A percentile compares a stretch with the other conserved stretches of the same genome.
These are phyloP conservation scores for Sylvietta virens DNA, from an alignment of 2,113 vertebrate genomes.

Conservation along the genomic window DNA sequence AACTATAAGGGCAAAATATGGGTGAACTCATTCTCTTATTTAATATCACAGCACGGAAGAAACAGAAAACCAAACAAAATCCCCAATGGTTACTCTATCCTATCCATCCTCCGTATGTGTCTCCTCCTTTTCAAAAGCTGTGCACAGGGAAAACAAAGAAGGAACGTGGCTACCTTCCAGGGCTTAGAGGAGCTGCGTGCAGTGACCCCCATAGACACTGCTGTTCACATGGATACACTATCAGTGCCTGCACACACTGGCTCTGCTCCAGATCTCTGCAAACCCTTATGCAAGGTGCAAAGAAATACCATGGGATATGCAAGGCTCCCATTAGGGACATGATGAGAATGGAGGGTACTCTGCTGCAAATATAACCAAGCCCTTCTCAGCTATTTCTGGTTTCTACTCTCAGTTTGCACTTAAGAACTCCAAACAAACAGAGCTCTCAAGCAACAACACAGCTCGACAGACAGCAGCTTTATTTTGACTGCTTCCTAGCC, in stretches of 20 bases:
- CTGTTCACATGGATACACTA: not conserved
- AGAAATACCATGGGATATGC: not conserved
- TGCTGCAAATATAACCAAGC: not conserved
- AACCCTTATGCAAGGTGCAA: not conserved
- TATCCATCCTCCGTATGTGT: not conserved
- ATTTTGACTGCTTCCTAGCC: not conserved
- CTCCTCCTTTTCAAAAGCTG: not conserved
- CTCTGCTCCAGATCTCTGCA: not conserved
- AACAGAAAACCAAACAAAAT: not conserved
- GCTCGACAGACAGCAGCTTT: not conserved
- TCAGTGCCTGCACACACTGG: accelerated
- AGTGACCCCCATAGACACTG: not conserved
- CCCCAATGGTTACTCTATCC: not conserved
- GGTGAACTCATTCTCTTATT: not conserved
- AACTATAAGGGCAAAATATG: not conserved
- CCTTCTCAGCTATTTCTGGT: not conserved
- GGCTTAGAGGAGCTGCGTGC: not conserved
- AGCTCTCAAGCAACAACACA: not conserved
- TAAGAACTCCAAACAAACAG: not conserved
- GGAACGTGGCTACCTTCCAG: accelerated
- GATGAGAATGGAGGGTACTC: not conserved
- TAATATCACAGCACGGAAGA: not conserved
- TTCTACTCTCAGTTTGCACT: not conserved
- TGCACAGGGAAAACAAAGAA: not conserved
- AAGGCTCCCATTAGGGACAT: accelerated